These are phyloP conservation scores for Poeciliopsis turrubarensis DNA, from an alignment of 2,113 vertebrate genomes.

Conservation along the genomic window DNA sequence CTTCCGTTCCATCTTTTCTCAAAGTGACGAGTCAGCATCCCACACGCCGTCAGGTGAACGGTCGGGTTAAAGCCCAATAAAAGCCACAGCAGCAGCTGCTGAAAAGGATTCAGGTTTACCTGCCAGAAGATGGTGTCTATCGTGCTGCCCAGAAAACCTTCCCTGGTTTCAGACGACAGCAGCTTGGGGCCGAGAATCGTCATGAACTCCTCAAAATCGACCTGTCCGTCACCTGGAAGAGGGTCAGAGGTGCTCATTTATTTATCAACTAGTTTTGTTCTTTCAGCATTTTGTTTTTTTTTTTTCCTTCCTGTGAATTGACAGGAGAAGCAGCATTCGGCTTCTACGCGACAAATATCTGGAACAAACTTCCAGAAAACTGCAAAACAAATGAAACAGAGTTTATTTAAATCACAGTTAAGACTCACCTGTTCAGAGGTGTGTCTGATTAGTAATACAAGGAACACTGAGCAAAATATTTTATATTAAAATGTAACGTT, in stretches of 20 bases:
- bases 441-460: no score
- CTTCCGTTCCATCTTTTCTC: background rate
- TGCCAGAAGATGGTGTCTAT: slow-evolving; percentile 99
- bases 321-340: no score
- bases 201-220: slow-evolving; percentile 99
- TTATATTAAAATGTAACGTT: no score
- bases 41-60: background rate
- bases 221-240: slow-evolving; percentile 92
- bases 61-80: background rate
- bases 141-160: slow-evolving; percentile 94
- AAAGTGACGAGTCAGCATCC: background rate
- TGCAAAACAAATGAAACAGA: no score
- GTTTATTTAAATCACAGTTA: no score
- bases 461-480: no score
- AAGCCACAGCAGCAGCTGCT: background rate
- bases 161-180: slow-evolving; percentile 92
- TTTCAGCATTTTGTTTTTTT: no score
- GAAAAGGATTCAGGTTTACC: slow-evolving; percentile 74
- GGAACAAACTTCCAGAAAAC: no score
- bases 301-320: no score
- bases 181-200: slow-evolving; percentile 97
- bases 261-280: no score
- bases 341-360: no score
- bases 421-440: no score
- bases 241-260: background rate